Evolutionary conservation across 2,113 vertebrate genomes (phyloP), one percentile per base, ranked within the genome.

Genomic region (Chloebia gouldiae): DNA sequence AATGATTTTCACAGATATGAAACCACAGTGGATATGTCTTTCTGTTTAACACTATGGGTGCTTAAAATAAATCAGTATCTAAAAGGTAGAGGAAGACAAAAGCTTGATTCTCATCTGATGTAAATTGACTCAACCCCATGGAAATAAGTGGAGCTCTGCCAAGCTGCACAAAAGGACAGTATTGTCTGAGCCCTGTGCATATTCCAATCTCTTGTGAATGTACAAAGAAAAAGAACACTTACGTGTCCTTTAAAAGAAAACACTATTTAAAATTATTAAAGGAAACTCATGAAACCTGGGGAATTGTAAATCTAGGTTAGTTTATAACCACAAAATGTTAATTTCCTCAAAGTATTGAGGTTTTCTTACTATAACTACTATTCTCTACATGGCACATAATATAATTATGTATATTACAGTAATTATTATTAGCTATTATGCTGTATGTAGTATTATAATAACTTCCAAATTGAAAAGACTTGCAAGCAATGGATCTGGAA

Each of bases 391-490:
- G 44, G 47, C 60, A 90, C 25, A 80, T 91, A 92, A 88, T 80
- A 90, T 83, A 91, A 92, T 94, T 92, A 95, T 66, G 42, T 80
- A 82, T 95, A 94, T 97, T 95, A 94, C 80, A 73, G 72, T 95
- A 90, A 94, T 95, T 94, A 90, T 95, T 96, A 94, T 93, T 95
- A 94, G 64, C 80, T 96, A 88, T 94, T 94, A 86, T 70, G 68
- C 80, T 78, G 56, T 81, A 68, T 47, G 47, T 81, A 71, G 66
- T 82, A 80, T 92, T 87, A 83, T 40, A 95, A 80, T 88, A 78
- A 70, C 79, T 90, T 91, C 51, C 44, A 63, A 81, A 80, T 73
- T 44, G 44, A 92, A 85, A 88, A 93, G 59, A 63, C 42, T 80
- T 95, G 35, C 39, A 71, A 77, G 82, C 39, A 82, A 63, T 33